Conservation (phyloP, 2,113 vertebrate species). For the Zapus hudsonius region DNA sequence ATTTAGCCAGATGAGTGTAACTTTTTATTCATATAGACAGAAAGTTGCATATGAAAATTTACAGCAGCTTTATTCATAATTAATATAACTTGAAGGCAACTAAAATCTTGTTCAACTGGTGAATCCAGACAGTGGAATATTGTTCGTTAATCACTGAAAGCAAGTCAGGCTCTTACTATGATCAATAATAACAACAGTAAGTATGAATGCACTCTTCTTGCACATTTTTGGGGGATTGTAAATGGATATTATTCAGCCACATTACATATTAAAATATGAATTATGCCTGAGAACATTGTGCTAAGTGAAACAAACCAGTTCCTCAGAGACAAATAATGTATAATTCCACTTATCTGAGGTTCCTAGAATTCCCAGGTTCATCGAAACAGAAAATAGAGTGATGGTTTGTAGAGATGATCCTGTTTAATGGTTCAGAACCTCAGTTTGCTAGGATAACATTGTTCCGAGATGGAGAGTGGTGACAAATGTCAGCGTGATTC, state of each 20-base stretch:
- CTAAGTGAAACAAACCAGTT: background rate
- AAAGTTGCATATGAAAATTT: background rate
- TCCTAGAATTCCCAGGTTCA: background rate
- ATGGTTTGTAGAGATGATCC: background rate
- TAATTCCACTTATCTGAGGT: background rate
- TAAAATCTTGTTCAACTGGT: background rate
- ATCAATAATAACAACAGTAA: background rate
- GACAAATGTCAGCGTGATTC: background rate
- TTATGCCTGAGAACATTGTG: background rate
- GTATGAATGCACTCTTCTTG: background rate
- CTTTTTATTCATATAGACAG: background rate
- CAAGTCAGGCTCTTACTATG: background rate
- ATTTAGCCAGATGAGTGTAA: background rate
- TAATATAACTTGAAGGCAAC: background rate
- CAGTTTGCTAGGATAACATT: too few species aligned
- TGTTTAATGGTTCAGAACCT: background rate
- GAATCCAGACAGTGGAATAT: background rate
- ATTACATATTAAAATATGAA: background rate
- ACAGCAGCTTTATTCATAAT: background rate
- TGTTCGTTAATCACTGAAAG: background rate
- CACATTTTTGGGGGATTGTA: background rate
- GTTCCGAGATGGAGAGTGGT: background rate
- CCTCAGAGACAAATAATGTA: background rate
- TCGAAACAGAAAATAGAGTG: background rate
- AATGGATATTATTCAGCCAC: background rate